Evolutionary conservation across 1,140 invertebrate genomes (phyloP), one percentile per base, ranked within the genome.

Genomic region (Drosophila ironensis): DNA sequence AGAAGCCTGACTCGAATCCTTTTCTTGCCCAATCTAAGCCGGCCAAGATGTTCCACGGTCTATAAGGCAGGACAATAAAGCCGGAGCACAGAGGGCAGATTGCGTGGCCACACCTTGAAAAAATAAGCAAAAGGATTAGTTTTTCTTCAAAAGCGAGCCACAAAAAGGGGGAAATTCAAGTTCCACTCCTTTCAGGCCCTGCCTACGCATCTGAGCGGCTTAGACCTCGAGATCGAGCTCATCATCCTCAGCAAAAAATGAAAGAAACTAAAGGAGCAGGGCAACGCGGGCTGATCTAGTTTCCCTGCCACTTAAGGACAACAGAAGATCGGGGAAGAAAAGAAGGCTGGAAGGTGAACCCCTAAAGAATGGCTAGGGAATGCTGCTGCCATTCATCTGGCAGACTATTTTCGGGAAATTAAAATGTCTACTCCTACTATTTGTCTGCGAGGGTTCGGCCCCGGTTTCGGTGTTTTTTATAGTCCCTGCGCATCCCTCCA

Each of bases 341-440:
- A 4, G 56, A 33, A 47, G 25, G 20, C 51, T 12, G 41, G n/a
- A n/a, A n/a, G n/a, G n/a, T n/a, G n/a, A n/a, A 50, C 54, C 70
- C 67, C 30, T 57, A 45, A 59, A 57, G 42, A 48, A 28, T n/a
- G n/a, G n/a, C 64, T 24, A 20, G 37, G 42, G 45, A 22, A 61
- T 12, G 30, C 30, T 12, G 30, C 6, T 60, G 24, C 42, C 53
- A 78, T 69, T 80, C 59, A 70, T 70, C 59, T 64, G 72, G 57
- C 73, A 53, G 30, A 38, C 74, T 80, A 64, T 78, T 80, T 80
- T 86, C 50, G 51, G 81, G 56, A 84, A 84, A 84, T 84, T 84
- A 86, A 84, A 84, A 67, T 75, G 80, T 84, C 80, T 84, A 84
- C 80, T 84, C 80, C 80, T 84, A 80, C 80, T 80, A 84, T 86